These are phyloP conservation scores for Chaetogeoica ovagalla DNA, from an alignment of 2,888 invertebrate species.

Conservation along the genomic window DNA sequence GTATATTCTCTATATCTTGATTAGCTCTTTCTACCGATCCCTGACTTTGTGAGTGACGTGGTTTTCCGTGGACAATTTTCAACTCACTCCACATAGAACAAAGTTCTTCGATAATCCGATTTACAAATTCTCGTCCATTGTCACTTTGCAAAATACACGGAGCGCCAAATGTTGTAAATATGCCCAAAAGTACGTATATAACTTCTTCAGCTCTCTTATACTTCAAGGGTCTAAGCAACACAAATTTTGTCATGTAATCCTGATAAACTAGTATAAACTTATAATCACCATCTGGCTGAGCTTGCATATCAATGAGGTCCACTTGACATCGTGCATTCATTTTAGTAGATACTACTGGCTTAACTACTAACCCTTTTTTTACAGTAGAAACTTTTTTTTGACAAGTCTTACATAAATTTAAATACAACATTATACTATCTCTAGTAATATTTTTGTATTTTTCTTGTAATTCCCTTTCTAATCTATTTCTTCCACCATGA, in stretches of 20 bases:
- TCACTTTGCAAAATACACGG: conserved; percentile 54
- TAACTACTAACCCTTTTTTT: conserved; percentile 16
- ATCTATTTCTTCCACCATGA: conserved; percentile 25
- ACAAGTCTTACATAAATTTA: conserved; percentile 49
- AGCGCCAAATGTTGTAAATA: conserved; percentile 54
- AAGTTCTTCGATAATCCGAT: conserved; percentile 56
- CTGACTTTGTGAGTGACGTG: conserved; percentile 58
- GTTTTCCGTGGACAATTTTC: conserved; percentile 60
- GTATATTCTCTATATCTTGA: conserved; percentile 59
- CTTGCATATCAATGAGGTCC: conserved; percentile 58
- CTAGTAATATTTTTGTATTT: conserved; percentile 38
- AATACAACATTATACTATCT: too few species aligned
- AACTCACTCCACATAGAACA: conserved; percentile 57
- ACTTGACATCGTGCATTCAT: conserved; percentile 57
- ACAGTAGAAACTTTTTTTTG: conserved; percentile 6
- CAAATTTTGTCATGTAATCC: conserved; percentile 59
- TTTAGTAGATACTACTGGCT: neutral
- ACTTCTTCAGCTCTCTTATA: conserved; percentile 57
- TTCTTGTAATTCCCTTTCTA: conserved; percentile 13
- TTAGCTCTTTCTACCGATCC: conserved; percentile 59
- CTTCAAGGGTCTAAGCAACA: conserved; percentile 57
- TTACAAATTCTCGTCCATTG: conserved; percentile 57
- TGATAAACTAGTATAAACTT: conserved; percentile 59
- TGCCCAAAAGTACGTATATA: conserved; percentile 56
- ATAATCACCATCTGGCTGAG: conserved; percentile 58